Evolutionary conservation across 2,113 vertebrate genomes (phyloP), one percentile per base, ranked within the genome.

Genomic region (Pterocles burchelli): DNA sequence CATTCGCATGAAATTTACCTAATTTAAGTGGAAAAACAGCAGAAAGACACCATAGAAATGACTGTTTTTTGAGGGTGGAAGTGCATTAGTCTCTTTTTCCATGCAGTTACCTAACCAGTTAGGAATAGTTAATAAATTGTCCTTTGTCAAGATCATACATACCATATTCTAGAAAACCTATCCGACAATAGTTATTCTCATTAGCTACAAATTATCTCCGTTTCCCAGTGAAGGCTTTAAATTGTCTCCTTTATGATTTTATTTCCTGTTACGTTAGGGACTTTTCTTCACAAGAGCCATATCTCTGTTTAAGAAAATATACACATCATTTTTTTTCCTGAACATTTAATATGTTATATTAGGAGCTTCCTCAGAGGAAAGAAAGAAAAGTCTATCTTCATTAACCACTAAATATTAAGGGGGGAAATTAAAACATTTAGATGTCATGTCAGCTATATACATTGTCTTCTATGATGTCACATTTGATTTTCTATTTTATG

Each of bases 401-500:
- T 96, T 96, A 93, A 66, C n/a, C 19, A 52, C 59, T 77, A 80
- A 88, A 74, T 81, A 66, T 78, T 71, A 86, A 8, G 6, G 49
- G 29, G 25, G 59, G 38, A 92, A 96, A 96, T 95, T 92, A 95
- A 96, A 96, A 88, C 41, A 86, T 92, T 79, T 0, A 1, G 38
- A 88, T 96, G 90, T 79, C 90, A 92, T 93, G 73, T 95, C 95
- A 95, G 33, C 48, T 96, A 49, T 87, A 93, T 90, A 76, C 5
- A 17, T 72, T 95, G 68, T 90, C 76, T 90, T 63, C 78, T 84
- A 48, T 95, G 93, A 95, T 96, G 85, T 92, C 94, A 95, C 83
- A 92, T 88, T 92, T 95, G 70, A 97, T 89, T 91, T 95, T 89
- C 73, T 97, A 61, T 92, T 92, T 75, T 88, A 78, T 80, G 28